Evolutionary conservation across 2,113 vertebrate species (phyloP), one percentile per base, ranked within the genome.

Genomic region (Lipophrys pholis): DNA sequence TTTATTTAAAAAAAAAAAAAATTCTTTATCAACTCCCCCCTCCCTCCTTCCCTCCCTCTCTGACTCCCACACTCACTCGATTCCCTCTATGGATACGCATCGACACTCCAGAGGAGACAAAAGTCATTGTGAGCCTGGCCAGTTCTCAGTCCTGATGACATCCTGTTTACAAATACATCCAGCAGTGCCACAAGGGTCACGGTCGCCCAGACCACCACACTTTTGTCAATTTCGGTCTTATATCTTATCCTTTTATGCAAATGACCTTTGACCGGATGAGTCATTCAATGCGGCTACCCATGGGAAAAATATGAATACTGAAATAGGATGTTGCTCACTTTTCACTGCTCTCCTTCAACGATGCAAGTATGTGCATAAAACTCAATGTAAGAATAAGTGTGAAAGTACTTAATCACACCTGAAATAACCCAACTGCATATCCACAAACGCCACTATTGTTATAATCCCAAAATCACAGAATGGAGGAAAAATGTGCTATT

Each of bases 81-180:
- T 17, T 49, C 30, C 39, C 38, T 36, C 30, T 54, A 5, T 43
- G 42, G 15, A 59, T 61, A 61, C 49, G 51, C 50, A 64, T 43
- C 46, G 48, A 69, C 51, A 62, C 59, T 65, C 38, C 6, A 36
- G 16, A 72, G 56, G 21, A 81, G 76, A 88, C 83, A 90, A 83
- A 86, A 89, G 80, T 90, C 95, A 97, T 96, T 96, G 95, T 97
- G 94, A 95, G 93, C 58, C 50, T 7, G 55, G 41, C 94, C 91
- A 93, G 94, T 96, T 96, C 96, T 95, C 94, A 95, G 95, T 93
- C 95, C 97, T 96, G 96, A 97, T 97, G 95, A 96, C 96, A 95
- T 98, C 96, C 97, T 97, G 97, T 98, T 98, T 98, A 97, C 96
- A 96, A 97, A 96, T 94, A 96, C 9, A 57, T 40, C 72, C 51